Evolutionary conservation across 2,888 invertebrate species (phyloP).

Genomic region (Spodoptera littoralis): DNA sequence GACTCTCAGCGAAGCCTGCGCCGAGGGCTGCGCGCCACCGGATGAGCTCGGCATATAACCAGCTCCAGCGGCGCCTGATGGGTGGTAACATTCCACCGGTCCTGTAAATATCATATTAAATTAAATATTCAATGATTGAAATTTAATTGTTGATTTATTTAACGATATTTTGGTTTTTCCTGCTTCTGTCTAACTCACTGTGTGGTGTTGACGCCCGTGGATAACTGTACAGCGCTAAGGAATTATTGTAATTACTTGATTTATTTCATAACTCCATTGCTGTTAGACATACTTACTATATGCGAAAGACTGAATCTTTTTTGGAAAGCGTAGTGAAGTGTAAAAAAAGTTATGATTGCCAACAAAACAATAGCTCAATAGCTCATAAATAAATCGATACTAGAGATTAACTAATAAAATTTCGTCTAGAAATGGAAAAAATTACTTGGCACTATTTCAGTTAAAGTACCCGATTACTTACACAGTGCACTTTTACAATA

Average conservation of each 20-base stretch:
- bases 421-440: conserved; percentile 20
- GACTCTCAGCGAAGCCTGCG: conserved; percentile 74
- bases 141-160: not conserved
- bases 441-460: conserved; percentile 8
- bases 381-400: conserved; percentile 34
- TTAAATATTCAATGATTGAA: conserved; percentile 2
- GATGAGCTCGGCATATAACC: conserved; percentile 75
- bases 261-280: not conserved
- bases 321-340: conserved; percentile 6
- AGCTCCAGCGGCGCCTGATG: conserved; percentile 73
- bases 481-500: not conserved
- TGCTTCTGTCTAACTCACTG: conserved; percentile 73
- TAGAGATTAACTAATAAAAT: conserved; percentile 20
- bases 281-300: not conserved
- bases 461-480: not conserved
- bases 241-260: conserved; percentile 57
- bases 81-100: conserved; percentile 85
- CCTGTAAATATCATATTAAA: conserved; percentile 60
- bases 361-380: conserved; percentile 26
- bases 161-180: not conserved
- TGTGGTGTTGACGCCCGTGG: conserved; percentile 87
- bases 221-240: conserved; percentile 83
- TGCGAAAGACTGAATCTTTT: conserved; percentile 7
- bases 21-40: conserved; percentile 73
- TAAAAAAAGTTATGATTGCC: conserved; percentile 14